These are phyloP conservation scores for Amorpha juglandis DNA, from an alignment of 2,888 invertebrate species.

Conservation along the genomic window DNA sequence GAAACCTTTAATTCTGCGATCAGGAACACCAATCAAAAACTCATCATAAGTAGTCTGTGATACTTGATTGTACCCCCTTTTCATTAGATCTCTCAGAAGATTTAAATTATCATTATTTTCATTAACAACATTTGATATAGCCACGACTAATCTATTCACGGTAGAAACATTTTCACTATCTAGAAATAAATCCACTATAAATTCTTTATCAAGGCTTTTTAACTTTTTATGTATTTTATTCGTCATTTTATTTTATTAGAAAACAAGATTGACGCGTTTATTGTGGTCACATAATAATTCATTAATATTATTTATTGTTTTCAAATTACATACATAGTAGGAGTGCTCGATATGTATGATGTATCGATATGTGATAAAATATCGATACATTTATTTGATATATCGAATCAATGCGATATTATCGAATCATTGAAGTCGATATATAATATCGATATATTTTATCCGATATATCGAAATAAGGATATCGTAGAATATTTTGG, in stretches of 20 bases:
- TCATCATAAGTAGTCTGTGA: conserved; percentile 33
- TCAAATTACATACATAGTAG: no score
- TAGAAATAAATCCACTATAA: conserved; percentile 69
- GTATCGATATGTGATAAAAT: no score
- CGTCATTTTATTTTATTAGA: conserved; percentile 29
- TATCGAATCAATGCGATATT: no score
- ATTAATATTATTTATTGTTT: no score
- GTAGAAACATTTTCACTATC: conserved; percentile 66
- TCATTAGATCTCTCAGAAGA: conserved; percentile 50
- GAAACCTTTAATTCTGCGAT: conserved; percentile 46
- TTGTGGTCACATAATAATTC: no score
- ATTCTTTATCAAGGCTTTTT: conserved; percentile 60
- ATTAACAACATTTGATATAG: conserved; percentile 65
- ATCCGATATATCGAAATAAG: no score
- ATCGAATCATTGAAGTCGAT: no score
- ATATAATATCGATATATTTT: no score
- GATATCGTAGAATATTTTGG: no score
- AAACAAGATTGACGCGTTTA: no score
- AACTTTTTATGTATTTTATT: conserved; percentile 45
- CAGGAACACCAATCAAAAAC: conserved; percentile 30
- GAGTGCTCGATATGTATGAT: no score
- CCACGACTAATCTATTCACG: conserved; percentile 64
- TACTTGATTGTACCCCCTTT: conserved; percentile 47
- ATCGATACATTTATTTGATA: no score
- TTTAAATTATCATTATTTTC: conserved; percentile 68